Evolutionary conservation across 2,113 vertebrate species (phyloP), one percentile per base, ranked within the genome.

Genomic region (Cephalopholis sonnerati): DNA sequence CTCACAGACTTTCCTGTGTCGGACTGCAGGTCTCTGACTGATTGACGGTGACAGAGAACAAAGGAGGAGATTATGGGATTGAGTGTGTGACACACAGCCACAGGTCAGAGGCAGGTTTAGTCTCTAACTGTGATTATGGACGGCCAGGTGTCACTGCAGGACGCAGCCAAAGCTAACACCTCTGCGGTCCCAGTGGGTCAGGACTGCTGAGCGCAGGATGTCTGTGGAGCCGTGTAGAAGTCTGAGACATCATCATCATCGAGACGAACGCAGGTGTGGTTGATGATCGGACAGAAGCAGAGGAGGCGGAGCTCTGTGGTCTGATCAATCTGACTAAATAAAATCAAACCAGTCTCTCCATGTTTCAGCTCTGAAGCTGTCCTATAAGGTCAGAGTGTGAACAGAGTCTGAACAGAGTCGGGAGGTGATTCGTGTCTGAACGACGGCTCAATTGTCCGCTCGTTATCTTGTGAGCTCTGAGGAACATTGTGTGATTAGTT

Each of bases 31-130:
- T 69, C 46, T 29, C 24, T 79, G 85, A 86, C 77, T 91, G 90
- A 92, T 89, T 83, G 86, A 77, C 24, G 61, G 80, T 87, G 92
- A 93, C 91, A 88, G 51, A 91, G 81, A 92, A 94, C 91, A 93
- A 93, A 91, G 87, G 90, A 79, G 86, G 39, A 54, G 88, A 92
- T 92, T 89, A 92, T 8, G 62, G 86, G 87, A 91, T 89, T 90
- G 84, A 85, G 69, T 15, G 70, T 77, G 86, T 78, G 77, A 62
- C 87, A 88, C 78, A 79, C 67, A 87, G 76, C 69, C 78, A 81
- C 82, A 84, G 91, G 82, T 87, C 86, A 81, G 72, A 41, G 51
- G 41, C n/a, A 44, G 65, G 67, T 76, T 92, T 81, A 83, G 84
- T 70, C 58, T 81, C 84, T 25, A 64, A 66, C 85, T 79, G 85